phyloP scores from a whole-genome alignment of 2,888 invertebrate genomes.

The Serrognathus titanus region DNA sequence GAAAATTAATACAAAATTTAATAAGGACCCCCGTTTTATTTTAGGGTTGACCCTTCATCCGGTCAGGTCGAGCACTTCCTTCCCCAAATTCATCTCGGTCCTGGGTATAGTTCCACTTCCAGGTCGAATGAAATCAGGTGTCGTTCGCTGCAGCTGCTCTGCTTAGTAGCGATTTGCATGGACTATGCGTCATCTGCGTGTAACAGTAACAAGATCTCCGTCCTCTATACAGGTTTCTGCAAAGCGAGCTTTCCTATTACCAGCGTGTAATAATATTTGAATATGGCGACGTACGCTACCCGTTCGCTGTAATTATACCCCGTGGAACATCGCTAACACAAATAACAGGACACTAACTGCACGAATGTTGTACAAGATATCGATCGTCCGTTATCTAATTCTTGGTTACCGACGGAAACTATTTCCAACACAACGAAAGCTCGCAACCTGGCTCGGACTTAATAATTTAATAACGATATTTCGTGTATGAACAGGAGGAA shows the following conservation, averaged over 20 bases:
- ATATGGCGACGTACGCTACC: conserved; percentile 8
- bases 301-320: conserved; percentile 9
- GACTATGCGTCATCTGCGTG: conserved; percentile 33
- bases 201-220: conserved; percentile 4
- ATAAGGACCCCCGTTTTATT: too few relatives aligned
- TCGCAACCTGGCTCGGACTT: background rate
- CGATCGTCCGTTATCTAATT: background rate
- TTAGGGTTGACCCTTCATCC: background rate
- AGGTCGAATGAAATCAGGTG: conserved; percentile 22
- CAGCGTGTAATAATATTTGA: conserved; percentile 12
- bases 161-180: conserved; percentile 24
- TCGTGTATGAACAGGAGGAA: too few relatives aligned
- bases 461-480: background rate
- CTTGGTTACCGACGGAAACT: background rate
- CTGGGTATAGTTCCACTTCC: background rate
- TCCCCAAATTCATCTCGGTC: background rate
- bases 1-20: too few relatives aligned
- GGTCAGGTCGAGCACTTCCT: background rate
- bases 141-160: conserved; percentile 22
- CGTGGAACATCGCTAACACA: conserved; percentile 4
- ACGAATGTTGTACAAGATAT: conserved; percentile 1
- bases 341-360: conserved; percentile 1
- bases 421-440: background rate
- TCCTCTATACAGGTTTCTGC: conserved; percentile 11
- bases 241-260: conserved; percentile 8